A percentile compares a stretch with the other conserved stretches of the same genome.
Evolutionary conservation across 2,888 invertebrate species (phyloP).

Genomic region (Andricus curvator): DNA sequence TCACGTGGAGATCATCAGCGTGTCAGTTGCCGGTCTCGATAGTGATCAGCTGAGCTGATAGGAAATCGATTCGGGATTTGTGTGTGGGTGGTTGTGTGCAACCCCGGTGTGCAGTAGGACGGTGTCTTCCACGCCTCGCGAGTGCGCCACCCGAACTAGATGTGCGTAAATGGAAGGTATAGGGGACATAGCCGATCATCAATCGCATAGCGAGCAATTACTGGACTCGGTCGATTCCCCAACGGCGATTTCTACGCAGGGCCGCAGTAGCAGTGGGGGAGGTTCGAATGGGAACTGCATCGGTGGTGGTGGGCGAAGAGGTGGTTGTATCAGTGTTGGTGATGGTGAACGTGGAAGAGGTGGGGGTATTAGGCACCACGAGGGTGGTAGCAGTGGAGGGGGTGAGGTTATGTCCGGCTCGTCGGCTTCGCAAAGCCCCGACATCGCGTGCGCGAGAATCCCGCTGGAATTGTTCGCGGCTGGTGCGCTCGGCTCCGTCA

Average conservation of each 20-base stretch:
- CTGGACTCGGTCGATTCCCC: constrained; percentile 79
- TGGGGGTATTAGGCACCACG: constrained; percentile 72
- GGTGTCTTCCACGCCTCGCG: constrained; percentile 54
- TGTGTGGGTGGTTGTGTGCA: background rate
- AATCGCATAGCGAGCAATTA: constrained; percentile 77
- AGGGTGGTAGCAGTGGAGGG: constrained; percentile 67
- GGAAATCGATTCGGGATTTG: constrained; percentile 39
- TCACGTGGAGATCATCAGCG: constrained; percentile 27
- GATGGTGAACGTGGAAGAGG: constrained; percentile 63
- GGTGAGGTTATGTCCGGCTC: constrained; percentile 76
- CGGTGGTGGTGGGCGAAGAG: constrained; percentile 58
- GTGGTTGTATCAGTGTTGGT: constrained; percentile 49
- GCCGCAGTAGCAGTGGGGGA: constrained; percentile 71
- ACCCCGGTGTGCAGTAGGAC: background rate
- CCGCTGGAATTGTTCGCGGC: constrained; percentile 77
- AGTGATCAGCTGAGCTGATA: constrained; percentile 33
- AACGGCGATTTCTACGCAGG: constrained; percentile 76
- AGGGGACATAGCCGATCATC: constrained; percentile 78
- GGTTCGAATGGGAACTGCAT: constrained; percentile 67
- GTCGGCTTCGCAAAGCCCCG: constrained; percentile 77
- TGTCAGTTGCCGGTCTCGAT: constrained; percentile 39
- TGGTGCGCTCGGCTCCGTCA: constrained; percentile 77
- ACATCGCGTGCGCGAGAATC: constrained; percentile 77
- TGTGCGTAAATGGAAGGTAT: constrained; percentile 78
- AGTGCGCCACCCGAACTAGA: constrained; percentile 73